Percentiles rank a stretch among this genome's conserved stretches.
Evolutionary conservation across 2,797 vertebrate species (phyloP).

Genomic region (Anabacerthia variegaticeps): DNA sequence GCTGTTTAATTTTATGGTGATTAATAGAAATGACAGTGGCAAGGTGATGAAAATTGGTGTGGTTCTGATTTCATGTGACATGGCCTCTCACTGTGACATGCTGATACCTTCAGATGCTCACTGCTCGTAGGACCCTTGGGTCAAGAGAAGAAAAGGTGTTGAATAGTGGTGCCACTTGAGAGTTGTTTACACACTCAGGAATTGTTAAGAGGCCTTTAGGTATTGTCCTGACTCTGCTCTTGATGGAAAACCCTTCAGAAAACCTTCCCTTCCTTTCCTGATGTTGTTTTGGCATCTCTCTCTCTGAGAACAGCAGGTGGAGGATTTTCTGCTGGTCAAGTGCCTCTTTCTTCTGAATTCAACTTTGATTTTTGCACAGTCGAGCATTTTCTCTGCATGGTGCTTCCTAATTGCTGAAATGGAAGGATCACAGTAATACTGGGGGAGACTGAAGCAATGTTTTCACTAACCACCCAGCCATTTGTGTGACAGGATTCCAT

Average conservation of each 20-base stretch:
- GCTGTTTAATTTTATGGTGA: background rate
- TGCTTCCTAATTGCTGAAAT: background rate
- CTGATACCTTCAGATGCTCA: background rate
- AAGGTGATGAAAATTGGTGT: background rate
- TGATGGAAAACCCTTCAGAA: background rate
- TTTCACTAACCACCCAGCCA: background rate
- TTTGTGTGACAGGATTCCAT: background rate
- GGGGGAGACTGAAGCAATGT: background rate
- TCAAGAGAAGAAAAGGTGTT: background rate
- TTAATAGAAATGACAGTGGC: background rate
- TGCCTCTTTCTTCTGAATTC: background rate
- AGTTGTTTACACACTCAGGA: background rate
- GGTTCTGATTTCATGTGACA: background rate
- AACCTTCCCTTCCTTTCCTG: background rate
- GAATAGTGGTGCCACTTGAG: background rate
- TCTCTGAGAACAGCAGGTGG: background rate
- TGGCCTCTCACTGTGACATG: background rate
- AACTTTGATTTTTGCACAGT: background rate
- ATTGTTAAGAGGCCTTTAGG: background rate
- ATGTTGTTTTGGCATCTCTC: background rate
- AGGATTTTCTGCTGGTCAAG: background rate
- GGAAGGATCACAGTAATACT: background rate
- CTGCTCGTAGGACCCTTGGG: background rate
- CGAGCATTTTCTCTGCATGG: background rate
- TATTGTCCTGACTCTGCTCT: background rate